These are phyloP conservation scores for Notamacropus eugenii DNA, from an alignment of 2,797 vertebrate species.

Conservation along the genomic window DNA sequence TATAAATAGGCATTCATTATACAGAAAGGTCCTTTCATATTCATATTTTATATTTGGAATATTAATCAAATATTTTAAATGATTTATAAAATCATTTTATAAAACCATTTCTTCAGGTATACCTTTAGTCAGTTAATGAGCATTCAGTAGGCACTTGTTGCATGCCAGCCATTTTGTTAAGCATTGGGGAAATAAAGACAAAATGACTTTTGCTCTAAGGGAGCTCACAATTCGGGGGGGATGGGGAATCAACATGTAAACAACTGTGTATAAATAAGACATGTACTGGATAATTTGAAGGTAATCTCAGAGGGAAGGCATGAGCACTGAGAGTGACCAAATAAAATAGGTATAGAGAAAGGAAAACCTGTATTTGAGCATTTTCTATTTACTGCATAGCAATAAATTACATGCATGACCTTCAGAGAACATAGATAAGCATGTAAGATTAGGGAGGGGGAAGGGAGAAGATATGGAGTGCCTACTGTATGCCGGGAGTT, in stretches of 20 bases:
- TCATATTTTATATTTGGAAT: neutral
- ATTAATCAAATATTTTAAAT: neutral
- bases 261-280: neutral
- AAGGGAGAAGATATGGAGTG: neutral
- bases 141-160: neutral
- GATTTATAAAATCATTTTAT: neutral
- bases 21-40: neutral
- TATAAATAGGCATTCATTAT: neutral
- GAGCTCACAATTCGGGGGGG: neutral
- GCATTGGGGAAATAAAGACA: neutral
- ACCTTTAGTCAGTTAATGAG: neutral
- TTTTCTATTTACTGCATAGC: neutral
- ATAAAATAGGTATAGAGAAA: neutral
- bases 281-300: neutral
- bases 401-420: neutral
- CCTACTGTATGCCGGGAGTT: neutral
- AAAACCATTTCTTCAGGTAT: neutral
- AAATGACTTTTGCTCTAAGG: neutral
- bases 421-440: neutral
- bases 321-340: neutral
- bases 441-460: neutral
- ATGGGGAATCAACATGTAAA: neutral
- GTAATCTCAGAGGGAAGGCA: neutral
- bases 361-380: neutral
- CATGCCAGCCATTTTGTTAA: neutral